Evolutionary conservation across 2,888 invertebrate species (phyloP).

Genomic region (Synanthedon formicaeformis): DNA sequence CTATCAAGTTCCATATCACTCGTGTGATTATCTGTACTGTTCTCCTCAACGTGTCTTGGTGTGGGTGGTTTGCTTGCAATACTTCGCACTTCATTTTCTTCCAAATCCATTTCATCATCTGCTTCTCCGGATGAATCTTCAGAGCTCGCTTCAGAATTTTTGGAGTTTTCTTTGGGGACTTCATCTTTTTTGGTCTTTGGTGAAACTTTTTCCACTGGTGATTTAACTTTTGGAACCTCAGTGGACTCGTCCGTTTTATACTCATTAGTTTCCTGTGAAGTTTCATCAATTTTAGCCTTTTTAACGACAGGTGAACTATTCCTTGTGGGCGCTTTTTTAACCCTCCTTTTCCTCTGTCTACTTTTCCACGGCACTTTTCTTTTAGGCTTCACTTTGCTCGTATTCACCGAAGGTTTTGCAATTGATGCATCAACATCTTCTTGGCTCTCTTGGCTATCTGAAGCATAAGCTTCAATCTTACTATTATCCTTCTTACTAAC

Average conservation of each 20-base stretch:
- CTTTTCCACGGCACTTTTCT: constrained; percentile 65
- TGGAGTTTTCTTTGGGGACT: constrained; percentile 9
- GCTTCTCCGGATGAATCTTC: constrained; percentile 76
- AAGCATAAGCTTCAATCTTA: constrained; percentile 37
- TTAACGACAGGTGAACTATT: constrained; percentile 37
- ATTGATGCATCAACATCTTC: constrained; percentile 29
- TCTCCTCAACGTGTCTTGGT: constrained; percentile 45
- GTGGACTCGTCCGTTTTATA: constrained; percentile 42
- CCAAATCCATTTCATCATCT: constrained; percentile 77
- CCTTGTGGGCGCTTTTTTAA: constrained; percentile 18
- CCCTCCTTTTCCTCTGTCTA: constrained; percentile 45
- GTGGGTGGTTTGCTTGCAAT: constrained; percentile 49
- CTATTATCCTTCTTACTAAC: constrained; percentile 35
- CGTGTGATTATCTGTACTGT: constrained; percentile 58
- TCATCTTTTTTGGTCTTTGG: constrained; percentile 25
- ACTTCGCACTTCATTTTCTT: constrained; percentile 62
- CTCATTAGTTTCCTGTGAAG: constrained; percentile 21
- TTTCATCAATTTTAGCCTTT: constrained; percentile 37
- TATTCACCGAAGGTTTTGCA: constrained; percentile 20
- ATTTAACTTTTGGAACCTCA: constrained; percentile 20
- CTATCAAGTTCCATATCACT: constrained; percentile 66
- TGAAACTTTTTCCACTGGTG: constrained; percentile 12
- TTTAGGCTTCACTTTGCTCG: constrained; percentile 40
- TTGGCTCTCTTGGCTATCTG: constrained; percentile 61
- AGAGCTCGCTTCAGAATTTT: constrained; percentile 61